phyloP scores from a whole-genome alignment of 2,797 vertebrate genomes.

The Merluccius polli region DNA sequence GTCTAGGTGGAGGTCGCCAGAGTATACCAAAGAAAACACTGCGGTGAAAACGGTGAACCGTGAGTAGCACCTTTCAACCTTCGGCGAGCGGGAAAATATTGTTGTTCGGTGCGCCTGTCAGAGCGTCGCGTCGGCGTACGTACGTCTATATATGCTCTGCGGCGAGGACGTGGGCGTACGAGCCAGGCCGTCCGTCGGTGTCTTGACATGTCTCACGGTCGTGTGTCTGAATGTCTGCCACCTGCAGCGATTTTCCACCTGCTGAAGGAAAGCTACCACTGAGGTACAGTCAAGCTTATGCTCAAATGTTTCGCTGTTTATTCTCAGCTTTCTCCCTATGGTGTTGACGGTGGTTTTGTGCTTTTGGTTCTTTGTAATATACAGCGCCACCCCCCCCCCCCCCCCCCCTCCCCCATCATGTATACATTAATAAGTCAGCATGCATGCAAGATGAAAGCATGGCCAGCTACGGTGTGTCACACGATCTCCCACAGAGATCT shows the following conservation, averaged over 20 bases:
- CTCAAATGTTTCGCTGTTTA: no score
- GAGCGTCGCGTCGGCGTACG: no score
- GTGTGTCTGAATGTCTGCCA: conserved; percentile 42
- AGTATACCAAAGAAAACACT: no score
- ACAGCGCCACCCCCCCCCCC: no score
- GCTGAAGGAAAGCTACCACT: conserved; percentile 7
- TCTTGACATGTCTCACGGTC: conserved; percentile 38
- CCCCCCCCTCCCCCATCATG: not conserved
- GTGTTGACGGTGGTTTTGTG: no score
- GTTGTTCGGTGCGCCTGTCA: no score
- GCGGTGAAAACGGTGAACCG: no score
- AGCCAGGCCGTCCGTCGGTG: conserved; percentile 27
- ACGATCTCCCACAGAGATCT: not conserved
- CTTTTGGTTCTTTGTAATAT: not conserved
- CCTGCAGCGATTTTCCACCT: conserved; percentile 51
- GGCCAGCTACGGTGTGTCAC: not conserved
- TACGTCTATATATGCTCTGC: conserved; percentile 11
- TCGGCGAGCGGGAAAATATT: no score
- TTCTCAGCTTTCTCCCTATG: no score
- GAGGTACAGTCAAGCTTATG: no score
- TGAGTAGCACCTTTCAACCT: no score
- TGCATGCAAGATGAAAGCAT: not conserved
- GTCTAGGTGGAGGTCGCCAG: no score
- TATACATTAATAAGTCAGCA: not conserved
- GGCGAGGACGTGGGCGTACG: conserved; percentile 13